Evolutionary conservation across 1,140 invertebrate genomes (phyloP), one percentile per base, ranked within the genome.

Genomic region (Zaprionus nigranus): DNA sequence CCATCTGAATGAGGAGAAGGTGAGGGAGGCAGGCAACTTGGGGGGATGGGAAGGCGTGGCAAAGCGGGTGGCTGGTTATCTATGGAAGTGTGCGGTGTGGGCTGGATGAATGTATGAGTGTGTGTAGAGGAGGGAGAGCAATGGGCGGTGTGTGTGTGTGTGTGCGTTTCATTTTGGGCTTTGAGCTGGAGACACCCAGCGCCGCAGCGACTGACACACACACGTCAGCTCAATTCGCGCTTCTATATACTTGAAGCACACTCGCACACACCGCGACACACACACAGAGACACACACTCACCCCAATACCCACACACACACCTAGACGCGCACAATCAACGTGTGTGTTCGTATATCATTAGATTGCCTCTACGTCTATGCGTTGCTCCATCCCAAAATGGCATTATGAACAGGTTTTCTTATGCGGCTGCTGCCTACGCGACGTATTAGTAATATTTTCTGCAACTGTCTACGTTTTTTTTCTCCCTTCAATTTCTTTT

Each of bases 391-490:
- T 84, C 81, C 71, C 56, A 85, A 88, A 79, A 79, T 71, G 62
- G 67, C 74, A 83, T 88, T 87, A 88, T 87, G 81, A 84, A 81
- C 85, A 90, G 78, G 85, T 81, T 84, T 88, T 75, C 75, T 73
- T 78, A 57, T 75, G 72, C 59, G 63, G 69, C 53, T 75, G 77
- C 74, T 82, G 84, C 83, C 83, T 71, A 88, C 81, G 78, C 78
- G 54, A 51, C 78, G 84, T 88, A 90, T 90, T 84, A 88, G 84
- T 77, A 84, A 88, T 90, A 90, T 88, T 84, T 87, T 84, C 34
- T 79, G 75, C 68, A 53, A 90, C 78, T 84, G 84, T 84, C 81
- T 90, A 65, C 58, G 65, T 54, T 68, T 68, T 72, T 28, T 13
- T 53, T 28, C 72, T 20, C 13, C 43, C 51, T 26, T 30, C 36